Evolutionary conservation across 2,113 vertebrate species (phyloP).

Genomic region (Helogale parvula): DNA sequence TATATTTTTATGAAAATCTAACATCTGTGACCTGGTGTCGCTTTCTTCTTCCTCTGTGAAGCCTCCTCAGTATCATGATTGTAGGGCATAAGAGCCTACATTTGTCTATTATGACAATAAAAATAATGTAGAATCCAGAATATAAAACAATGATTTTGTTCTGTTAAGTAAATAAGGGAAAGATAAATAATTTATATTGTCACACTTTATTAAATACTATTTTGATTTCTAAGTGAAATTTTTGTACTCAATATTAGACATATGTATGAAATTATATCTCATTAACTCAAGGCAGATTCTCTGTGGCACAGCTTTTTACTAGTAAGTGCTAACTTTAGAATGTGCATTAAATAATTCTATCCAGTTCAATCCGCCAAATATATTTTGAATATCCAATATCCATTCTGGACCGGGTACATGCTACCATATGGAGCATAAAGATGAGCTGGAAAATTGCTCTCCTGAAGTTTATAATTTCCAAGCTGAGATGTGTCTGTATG

Average conservation of each 20-base stretch:
- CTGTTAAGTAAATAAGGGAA: background rate
- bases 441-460: background rate
- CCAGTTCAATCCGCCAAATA: background rate
- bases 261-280: background rate
- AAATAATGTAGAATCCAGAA: background rate
- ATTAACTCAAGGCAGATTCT: background rate
- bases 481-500: background rate
- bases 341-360: background rate
- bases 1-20: background rate
- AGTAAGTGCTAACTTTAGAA: background rate
- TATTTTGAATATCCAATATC: background rate
- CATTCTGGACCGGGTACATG: too few relatives aligned
- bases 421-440: background rate
- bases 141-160: background rate
- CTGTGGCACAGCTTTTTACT: background rate
- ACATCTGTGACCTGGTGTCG: fast-evolving
- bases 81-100: background rate
- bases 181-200: background rate
- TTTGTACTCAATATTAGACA: background rate
- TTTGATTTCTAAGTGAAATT: background rate
- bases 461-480: background rate
- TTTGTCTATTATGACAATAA: background rate
- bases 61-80: fast-evolving
- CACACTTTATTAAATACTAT: background rate
- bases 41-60: too few relatives aligned